Base-by-base conservation (phyloP, 2,888 invertebrate species). In the Athrips mouffetella region DNA sequence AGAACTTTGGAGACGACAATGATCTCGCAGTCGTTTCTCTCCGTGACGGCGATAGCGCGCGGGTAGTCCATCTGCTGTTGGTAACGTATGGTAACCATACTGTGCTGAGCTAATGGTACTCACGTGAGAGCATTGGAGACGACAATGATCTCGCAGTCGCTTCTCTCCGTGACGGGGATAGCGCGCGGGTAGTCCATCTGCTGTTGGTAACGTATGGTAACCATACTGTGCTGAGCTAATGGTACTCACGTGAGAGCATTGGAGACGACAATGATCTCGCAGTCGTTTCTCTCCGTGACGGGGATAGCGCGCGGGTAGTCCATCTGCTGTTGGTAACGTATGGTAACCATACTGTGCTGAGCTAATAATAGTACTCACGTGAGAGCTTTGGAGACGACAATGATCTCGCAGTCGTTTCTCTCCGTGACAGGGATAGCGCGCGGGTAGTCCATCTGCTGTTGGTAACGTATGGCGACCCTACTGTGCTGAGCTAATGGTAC, bases 91-190 rank as follows among this genome's bases (percentile, higher is more conserved):
- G 81, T 83, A 50, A 72, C 87, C 2, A 63, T 64, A 1, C 63
- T 65, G n/a, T 81, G 66, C 0, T 86, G 5, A 15, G n/a, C 16
- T 33, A 3, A 18, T 2, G 20, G 5, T 20, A 89, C 92, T 91
- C 89, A 96, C 96, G 95, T 95, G 46, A 96, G 90, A 5, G 90
- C 77, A 74, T 94, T 94, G 42, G 94, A 93, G 2, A 96, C 93
- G 2, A 96, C 96, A 64, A 97, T 95, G 47, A 97, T 96, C 85
- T 97, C 96, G 76, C 96, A 96, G 72, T 97, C 97, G 73, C 96
- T 96, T 59, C 93, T 91, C 53, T 94, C 93, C 0, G 91, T 70
- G 0, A 84, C 77, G 4, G 86, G 83, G n/a, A n/a, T n/a, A n/a
- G n/a, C n/a, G n/a, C n/a, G n/a, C n/a, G n/a, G n/a, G n/a, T n/a